Base-by-base conservation (phyloP, 1,140 invertebrate species). In the Acyrthosiphon pisum region DNA sequence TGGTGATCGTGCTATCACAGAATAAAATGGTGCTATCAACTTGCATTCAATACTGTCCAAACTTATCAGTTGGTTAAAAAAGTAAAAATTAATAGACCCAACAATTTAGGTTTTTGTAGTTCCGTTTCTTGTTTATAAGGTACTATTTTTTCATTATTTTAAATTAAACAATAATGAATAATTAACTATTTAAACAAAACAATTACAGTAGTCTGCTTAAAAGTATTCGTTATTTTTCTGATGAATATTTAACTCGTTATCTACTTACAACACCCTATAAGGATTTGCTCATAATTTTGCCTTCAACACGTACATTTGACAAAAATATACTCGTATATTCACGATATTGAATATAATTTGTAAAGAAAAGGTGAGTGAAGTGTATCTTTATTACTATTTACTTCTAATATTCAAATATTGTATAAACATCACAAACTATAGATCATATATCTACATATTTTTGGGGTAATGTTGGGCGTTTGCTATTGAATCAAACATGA, bases 51-150 rank as follows among this genome's bases (percentile, higher is more conserved):
- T 60, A 14, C 56, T 60, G 56, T 60, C 60, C n/a, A 76, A 76
- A 76, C 60, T 76, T 76, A 76, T 76, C 60, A 76, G 60, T 76
- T n/a, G 60, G 11, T n/a, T 76, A n/a, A n/a, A 76, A 68, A 68
- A 30, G 41, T 68, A 68, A n/a, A n/a, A n/a, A 35, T n/a, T 18
- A 18, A 76, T 35, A 35, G n/a, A 76, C 11, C 18, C 14, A 76
- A 76, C 3, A 76, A n/a, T 76, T 76, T 30, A 20, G 60, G 3
- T 8, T 60, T 46, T 14, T 48, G 46, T 48, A 11, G 18, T 22
- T 76, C 14, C n/a, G n/a, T 76, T 76, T 76, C 60, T 76, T 76
- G n/a, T 14, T 1, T n/a, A 76, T 68, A 4, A 14, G n/a, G 14
- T 68, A 68, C 30, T 68, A n/a, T 14, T 68, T 68, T 68, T 68